Evolutionary conservation across 2,113 vertebrate species (phyloP).

Genomic region (Lathamus discolor): DNA sequence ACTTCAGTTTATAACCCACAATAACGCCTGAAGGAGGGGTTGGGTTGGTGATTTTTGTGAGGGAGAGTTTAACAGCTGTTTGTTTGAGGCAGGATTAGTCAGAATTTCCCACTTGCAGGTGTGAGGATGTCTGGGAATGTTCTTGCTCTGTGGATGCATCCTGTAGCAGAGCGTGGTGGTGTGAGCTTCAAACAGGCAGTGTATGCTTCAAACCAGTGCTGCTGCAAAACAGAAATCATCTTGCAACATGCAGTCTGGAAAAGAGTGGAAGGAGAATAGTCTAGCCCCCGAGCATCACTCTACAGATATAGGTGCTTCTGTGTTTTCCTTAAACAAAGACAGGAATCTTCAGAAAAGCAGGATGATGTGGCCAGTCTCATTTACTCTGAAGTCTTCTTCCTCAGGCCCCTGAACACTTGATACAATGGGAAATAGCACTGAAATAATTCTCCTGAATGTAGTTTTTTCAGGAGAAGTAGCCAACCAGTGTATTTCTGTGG

Average conservation of each 20-base stretch:
- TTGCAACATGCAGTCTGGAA: background rate
- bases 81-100: background rate
- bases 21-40: accelerated
- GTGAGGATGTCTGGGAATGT: background rate
- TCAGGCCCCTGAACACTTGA: background rate
- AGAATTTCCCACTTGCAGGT: background rate
- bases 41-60: background rate
- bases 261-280: background rate
- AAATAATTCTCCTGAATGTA: background rate
- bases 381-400: background rate
- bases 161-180: background rate
- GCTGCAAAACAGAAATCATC: background rate
- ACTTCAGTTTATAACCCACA: background rate
- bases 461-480: background rate
- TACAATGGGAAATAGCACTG: background rate
- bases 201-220: background rate
- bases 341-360: background rate
- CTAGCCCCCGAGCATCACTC: accelerated
- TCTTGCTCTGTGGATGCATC: background rate
- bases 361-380: background rate
- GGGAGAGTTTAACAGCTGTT: background rate
- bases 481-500: background rate
- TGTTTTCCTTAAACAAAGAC: background rate
- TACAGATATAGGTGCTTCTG: background rate
- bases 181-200: background rate